These are phyloP conservation scores for Tiliqua scincoides DNA, from an alignment of 2,113 vertebrate genomes.

Conservation along the genomic window DNA sequence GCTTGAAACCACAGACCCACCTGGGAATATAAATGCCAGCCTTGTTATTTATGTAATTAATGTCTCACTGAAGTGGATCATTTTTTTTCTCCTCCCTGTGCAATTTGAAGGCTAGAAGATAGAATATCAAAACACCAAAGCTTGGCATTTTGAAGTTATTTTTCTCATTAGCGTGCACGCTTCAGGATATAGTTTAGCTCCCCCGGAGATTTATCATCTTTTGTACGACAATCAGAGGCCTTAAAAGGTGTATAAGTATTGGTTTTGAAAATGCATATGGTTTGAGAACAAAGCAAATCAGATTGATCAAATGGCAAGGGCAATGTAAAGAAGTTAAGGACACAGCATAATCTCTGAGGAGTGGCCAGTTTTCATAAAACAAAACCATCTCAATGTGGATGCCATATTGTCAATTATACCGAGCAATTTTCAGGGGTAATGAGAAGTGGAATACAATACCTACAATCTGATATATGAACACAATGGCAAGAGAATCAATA, in stretches of 20 bases:
- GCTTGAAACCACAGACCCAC: slow-evolving; percentile 46
- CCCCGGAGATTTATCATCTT: slow-evolving; percentile 61
- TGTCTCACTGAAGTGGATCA: slow-evolving; percentile 37
- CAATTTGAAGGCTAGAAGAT: slow-evolving; percentile 54
- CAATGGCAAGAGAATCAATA: slow-evolving; percentile 72
- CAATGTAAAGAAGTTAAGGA: slow-evolving; percentile 66
- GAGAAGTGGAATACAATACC: slow-evolving; percentile 72
- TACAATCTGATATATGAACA: slow-evolving; percentile 69
- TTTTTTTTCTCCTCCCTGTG: slow-evolving; percentile 5
- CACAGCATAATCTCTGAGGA: slow-evolving; percentile 67
- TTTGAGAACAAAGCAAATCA: slow-evolving; percentile 66
- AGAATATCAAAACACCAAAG: slow-evolving; percentile 64
- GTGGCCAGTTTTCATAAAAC: slow-evolving; percentile 63
- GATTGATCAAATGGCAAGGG: slow-evolving; percentile 63
- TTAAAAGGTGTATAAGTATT: slow-evolving; percentile 65
- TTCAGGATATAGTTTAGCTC: slow-evolving; percentile 60
- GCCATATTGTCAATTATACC: slow-evolving; percentile 70
- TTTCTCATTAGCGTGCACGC: slow-evolving; percentile 65
- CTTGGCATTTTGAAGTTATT: slow-evolving; percentile 55
- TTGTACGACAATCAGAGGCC: slow-evolving; percentile 54
- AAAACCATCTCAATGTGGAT: slow-evolving; percentile 65
- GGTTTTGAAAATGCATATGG: slow-evolving; percentile 69
- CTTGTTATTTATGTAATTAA: slow-evolving; percentile 52
- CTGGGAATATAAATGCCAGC: slow-evolving; percentile 49
- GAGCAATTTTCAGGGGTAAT: slow-evolving; percentile 69